Conservation (phyloP, 2,797 vertebrate species). For the Hapalemur alaotrensis region DNA sequence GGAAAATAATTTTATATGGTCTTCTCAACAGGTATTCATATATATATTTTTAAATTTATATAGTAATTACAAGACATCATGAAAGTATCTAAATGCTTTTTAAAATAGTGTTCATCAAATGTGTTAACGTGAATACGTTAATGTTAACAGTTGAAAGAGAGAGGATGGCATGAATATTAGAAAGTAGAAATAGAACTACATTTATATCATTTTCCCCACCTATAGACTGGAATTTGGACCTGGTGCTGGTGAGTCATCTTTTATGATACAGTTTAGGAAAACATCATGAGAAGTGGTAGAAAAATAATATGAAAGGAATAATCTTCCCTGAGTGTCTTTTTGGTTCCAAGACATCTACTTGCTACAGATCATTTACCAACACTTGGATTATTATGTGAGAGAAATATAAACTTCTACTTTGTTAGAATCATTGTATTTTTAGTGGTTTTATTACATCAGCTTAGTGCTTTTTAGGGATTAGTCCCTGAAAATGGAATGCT, state of each 20-base stretch:
- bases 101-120: neutral
- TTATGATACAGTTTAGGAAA: neutral
- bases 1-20: neutral
- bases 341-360: neutral
- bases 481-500: neutral
- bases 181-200: neutral
- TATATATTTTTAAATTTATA: neutral
- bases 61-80: neutral
- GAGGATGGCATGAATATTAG: neutral
- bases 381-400: neutral
- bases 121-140: neutral
- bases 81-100: neutral
- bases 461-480: neutral
- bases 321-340: neutral
- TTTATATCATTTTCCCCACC: neutral
- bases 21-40: neutral
- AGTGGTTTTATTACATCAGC: neutral
- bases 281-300: neutral
- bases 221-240: neutral
- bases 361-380: neutral
- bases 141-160: neutral
- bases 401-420: neutral
- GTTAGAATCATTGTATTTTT: neutral
- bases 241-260: neutral
- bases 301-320: neutral